Evolutionary conservation across 2,113 vertebrate genomes (phyloP), one percentile per base, ranked within the genome.

Genomic region (Megaceryle maxima): DNA sequence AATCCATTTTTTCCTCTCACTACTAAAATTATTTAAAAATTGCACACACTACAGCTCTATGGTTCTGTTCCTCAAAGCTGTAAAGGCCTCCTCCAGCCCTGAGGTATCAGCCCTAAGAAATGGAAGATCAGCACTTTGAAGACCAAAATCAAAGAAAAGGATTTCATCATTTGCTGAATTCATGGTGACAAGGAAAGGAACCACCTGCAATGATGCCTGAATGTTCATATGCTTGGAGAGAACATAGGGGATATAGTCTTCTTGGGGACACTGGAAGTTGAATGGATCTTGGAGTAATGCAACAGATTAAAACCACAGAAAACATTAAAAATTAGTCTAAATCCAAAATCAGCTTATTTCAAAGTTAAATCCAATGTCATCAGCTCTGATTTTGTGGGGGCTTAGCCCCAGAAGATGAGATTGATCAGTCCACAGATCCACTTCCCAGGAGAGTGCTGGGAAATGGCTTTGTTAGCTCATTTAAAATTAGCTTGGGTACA

Each of bases 401-500:
- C 72, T 97, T 96, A 90, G 96, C 56, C 96, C 93, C 92, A 97
- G 51, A 96, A 97, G 94, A 95, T 96, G 91, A 96, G 95, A 96
- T 97, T n/a, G 43, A 97, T 97, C 94, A 95, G 97, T 96, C 90
- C 93, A 79, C 88, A 89, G 63, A 97, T 94, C 86, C 90, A 88
- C 95, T 97, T 97, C 94, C 94, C 94, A 95, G 95, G 96, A 95
- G 95, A 88, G 35, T 83, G 87, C 95, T 96, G 94, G 97, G 92
- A 86, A 95, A 85, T 79, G 89, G 88, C 92, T 97, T 88, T 96
- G 94, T 88, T 94, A 96, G 97, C 92, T 97, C 95, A 90, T 96
- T 98, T 97, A 97, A 98, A 98, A 97, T 96, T 97, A 98, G 96
- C 97, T 96, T 97, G 97, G 96, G 97, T 98, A 97, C 97, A 97